Evolutionary conservation across 2,888 invertebrate genomes (phyloP).

Genomic region (Drosophila parthenogenetica): DNA sequence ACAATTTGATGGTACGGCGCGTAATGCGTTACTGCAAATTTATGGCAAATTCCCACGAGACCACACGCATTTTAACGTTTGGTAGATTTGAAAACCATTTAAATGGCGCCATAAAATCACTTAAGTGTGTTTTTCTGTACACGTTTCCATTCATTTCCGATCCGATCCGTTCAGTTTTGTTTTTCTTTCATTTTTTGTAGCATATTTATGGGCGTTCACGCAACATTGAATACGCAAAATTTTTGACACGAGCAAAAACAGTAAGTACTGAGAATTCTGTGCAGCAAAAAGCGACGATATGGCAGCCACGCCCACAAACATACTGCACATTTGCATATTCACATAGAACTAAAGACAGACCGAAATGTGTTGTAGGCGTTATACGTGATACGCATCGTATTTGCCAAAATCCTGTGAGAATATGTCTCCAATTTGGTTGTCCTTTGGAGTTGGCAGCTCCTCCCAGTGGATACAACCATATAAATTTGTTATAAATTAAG

Average conservation of each 20-base stretch:
- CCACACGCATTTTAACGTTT: conserved; percentile 44
- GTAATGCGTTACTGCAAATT: conserved; percentile 41
- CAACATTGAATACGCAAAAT: conserved; percentile 25
- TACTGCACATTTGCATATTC: conserved; percentile 59
- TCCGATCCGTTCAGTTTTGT: not conserved
- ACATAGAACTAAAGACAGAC: conserved; percentile 9
- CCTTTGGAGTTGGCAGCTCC: not conserved
- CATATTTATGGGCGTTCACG: conserved; percentile 60
- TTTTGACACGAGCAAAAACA: conserved; percentile 13
- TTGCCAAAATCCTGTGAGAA: conserved; percentile 55
- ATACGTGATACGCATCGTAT: conserved; percentile 8
- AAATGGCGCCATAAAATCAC: conserved; percentile 72
- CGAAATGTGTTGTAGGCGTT: conserved; percentile 32
- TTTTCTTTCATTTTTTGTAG: conserved; percentile 27
- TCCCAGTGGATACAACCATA: conserved; percentile 49
- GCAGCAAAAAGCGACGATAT: conserved; percentile 27
- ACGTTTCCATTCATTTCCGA: conserved; percentile 22
- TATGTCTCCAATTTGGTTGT: conserved; percentile 17
- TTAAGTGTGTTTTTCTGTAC: conserved; percentile 66
- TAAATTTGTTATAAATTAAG: conserved; percentile 75
- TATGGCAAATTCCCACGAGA: conserved; percentile 32
- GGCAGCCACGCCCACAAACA: conserved; percentile 27
- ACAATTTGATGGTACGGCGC: conserved; percentile 26
- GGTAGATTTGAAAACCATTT: conserved; percentile 71
- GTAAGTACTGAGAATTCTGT: not conserved